Percentiles rank a stretch among this genome's conserved stretches.
These are phyloP conservation scores for Thecophora atra DNA, from an alignment of 2,888 invertebrate species.

Conservation along the genomic window DNA sequence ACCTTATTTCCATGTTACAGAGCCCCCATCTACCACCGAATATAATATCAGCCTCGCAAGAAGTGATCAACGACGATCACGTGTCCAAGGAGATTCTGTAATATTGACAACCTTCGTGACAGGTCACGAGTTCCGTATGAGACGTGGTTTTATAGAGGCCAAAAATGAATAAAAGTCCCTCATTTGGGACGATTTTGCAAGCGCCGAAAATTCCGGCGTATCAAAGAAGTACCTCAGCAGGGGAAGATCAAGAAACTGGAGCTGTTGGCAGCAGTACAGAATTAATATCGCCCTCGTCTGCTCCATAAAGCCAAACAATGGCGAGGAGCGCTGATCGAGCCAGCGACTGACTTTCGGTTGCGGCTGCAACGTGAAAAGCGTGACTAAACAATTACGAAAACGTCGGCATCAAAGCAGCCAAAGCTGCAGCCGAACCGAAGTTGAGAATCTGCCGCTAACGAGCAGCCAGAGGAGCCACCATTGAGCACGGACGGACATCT, in stretches of 20 bases:
- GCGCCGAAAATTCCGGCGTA: background rate
- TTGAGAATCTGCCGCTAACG: conserved; percentile 9
- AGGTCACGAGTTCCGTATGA: conserved; percentile 20
- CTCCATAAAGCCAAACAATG: conserved; percentile 30
- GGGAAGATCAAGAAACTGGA: background rate
- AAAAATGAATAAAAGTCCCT: background rate
- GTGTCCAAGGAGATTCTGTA: background rate
- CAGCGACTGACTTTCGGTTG: conserved; percentile 22
- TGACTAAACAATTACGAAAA: conserved; percentile 48
- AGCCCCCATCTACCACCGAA: too few species aligned
- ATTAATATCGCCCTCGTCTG: conserved; percentile 42
- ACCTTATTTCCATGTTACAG: too few species aligned
- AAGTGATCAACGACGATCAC: background rate
- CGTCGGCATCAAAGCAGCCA: background rate
- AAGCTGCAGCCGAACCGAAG: background rate
- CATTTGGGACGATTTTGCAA: background rate
- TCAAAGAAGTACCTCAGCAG: background rate
- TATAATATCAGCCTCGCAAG: background rate
- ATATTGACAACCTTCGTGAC: background rate
- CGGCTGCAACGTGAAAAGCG: conserved; percentile 42
- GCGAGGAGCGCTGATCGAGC: background rate
- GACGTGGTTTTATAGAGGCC: conserved; percentile 26
- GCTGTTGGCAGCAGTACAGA: conserved; percentile 35
- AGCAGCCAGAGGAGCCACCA: background rate
- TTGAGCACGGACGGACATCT: background rate